Percentiles rank a stretch among this genome's conserved stretches.
phyloP scores from a whole-genome alignment of 1,140 invertebrate genomes.

The Steinernema khuongi region DNA sequence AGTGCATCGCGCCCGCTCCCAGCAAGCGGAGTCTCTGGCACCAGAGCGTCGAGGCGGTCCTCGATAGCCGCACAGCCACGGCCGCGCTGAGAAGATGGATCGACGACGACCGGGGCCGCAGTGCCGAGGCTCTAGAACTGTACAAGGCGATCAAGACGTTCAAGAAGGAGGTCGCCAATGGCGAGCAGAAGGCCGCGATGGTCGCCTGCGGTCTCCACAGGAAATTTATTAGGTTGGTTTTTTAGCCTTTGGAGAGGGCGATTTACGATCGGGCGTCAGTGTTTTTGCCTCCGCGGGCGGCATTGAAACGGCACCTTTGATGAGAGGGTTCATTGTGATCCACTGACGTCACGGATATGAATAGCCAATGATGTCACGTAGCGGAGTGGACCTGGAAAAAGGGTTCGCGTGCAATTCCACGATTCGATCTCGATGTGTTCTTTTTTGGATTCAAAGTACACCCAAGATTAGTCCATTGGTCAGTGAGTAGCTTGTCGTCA shows the following conservation, averaged over 20 bases:
- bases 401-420: too few species aligned
- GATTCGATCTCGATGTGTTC: too few species aligned
- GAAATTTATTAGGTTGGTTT: slow-evolving; percentile 31
- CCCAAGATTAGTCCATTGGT: too few species aligned
- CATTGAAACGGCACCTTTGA: too few species aligned
- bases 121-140: slow-evolving; percentile 29
- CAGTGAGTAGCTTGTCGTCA: too few species aligned
- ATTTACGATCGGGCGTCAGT: too few species aligned
- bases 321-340: too few species aligned
- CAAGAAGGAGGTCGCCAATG: background rate
- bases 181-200: slow-evolving; percentile 21
- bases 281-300: too few species aligned
- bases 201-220: slow-evolving; percentile 28
- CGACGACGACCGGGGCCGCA: slow-evolving; percentile 15
- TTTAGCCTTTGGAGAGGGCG: background rate
- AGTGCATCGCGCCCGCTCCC: background rate
- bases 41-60: slow-evolving; percentile 13
- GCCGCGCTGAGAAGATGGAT: slow-evolving; percentile 13
- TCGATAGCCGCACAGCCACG: background rate
- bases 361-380: too few species aligned
- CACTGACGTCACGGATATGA: too few species aligned
- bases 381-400: too few species aligned
- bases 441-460: too few species aligned
- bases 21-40: background rate
- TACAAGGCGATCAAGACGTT: slow-evolving; percentile 34